Evolutionary conservation across 2,113 vertebrate genomes (phyloP).

Genomic region (Leucopternis melanops): DNA sequence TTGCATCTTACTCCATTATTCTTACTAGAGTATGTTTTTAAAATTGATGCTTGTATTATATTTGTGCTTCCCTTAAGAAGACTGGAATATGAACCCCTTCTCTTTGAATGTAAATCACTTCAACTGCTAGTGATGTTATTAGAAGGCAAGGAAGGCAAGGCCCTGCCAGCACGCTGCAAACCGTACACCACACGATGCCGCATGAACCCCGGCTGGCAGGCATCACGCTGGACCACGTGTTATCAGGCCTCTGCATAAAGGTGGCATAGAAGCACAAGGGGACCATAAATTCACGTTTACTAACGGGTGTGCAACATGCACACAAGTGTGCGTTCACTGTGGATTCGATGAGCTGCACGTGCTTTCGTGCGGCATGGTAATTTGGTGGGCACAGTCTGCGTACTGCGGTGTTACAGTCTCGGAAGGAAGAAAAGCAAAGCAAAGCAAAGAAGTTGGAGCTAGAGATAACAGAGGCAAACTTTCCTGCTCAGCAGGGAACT

Average conservation of each 20-base stretch:
- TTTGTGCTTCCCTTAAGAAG: background rate
- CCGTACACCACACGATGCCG: accelerated
- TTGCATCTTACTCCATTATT: background rate
- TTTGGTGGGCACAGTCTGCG: background rate
- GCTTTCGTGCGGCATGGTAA: accelerated
- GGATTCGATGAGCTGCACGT: background rate
- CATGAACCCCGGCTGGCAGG: no score
- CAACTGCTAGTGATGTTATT: no score
- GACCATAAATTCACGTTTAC: background rate
- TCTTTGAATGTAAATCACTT: no score
- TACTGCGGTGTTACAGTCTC: accelerated
- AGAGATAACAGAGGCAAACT: background rate
- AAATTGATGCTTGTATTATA: background rate
- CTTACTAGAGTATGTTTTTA: background rate
- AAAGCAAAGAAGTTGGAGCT: background rate
- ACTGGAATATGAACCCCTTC: background rate
- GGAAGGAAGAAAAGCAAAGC: background rate
- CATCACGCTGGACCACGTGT: accelerated
- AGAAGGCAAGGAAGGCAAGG: background rate
- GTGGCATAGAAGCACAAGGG: background rate
- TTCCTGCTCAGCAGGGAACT: background rate
- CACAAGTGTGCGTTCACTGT: accelerated
- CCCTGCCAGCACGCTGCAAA: background rate
- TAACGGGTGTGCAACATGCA: background rate
- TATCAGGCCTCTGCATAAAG: background rate